phyloP scores from a whole-genome alignment of 2,797 vertebrate genomes.

The Enteromius unitaeniatus region DNA sequence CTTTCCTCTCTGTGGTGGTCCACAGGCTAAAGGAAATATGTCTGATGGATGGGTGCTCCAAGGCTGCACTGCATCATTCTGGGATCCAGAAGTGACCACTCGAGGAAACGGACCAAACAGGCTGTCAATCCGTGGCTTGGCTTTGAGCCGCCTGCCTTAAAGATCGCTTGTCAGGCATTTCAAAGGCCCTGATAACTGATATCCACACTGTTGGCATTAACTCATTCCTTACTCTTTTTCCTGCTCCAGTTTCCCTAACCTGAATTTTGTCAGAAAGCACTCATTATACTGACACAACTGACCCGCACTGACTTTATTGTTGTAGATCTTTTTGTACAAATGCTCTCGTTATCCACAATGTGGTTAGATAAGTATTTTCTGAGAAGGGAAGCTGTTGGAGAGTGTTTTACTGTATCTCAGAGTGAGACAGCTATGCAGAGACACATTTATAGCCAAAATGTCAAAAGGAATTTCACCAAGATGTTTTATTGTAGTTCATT shows the following conservation, averaged over 20 bases:
- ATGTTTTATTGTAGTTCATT: not conserved
- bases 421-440: not conserved
- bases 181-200: slow-evolving; percentile 31
- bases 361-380: not conserved
- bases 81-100: not conserved
- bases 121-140: not conserved
- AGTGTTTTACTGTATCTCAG: not conserved
- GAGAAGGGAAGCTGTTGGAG: not conserved
- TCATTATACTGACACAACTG: slow-evolving; percentile 1
- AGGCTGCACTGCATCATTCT: not conserved
- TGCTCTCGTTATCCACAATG: not conserved
- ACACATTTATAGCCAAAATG: not conserved
- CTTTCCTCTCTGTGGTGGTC: too few relatives aligned
- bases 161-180: slow-evolving; percentile 18
- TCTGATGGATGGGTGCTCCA: not conserved
- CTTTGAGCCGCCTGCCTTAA: not conserved
- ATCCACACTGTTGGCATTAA: slow-evolving; percentile 26
- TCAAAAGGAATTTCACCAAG: not conserved
- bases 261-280: slow-evolving; percentile 19
- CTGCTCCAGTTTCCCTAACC: not conserved
- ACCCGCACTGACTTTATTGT: not conserved
- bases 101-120: not conserved
- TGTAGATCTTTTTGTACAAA: slow-evolving; percentile 8
- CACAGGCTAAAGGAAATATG: not conserved
- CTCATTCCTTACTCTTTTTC: not conserved